phyloP scores from a whole-genome alignment of 30 jellyfish, hydroid and myxozoan genomes.

The Clytia hemisphaerica region DNA sequence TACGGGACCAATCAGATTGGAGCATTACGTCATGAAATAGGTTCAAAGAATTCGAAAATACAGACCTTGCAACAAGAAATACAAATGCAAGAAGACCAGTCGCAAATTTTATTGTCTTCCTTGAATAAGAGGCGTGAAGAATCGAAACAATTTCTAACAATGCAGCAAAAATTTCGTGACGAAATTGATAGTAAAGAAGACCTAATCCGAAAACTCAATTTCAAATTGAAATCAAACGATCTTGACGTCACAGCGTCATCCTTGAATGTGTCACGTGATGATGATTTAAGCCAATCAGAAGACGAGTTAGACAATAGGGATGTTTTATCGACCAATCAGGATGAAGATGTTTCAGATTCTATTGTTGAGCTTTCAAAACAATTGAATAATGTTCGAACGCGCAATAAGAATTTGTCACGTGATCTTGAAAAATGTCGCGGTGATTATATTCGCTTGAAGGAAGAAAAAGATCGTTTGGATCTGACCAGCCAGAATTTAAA shows the following conservation, averaged over 20 bases:
- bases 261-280: constrained; percentile 2
- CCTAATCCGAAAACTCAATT: constrained; percentile 6
- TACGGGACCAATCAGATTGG: background rate
- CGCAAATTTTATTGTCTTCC: background rate
- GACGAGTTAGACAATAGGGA: too few relatives aligned
- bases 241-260: constrained; percentile 25
- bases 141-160: background rate
- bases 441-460: background rate
- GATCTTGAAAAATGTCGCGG: background rate
- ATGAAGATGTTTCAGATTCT: too few relatives aligned
- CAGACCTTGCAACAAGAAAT: constrained; percentile 12
- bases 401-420: too few relatives aligned
- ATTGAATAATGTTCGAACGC: too few relatives aligned
- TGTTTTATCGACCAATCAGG: background rate
- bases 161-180: constrained; percentile 19
- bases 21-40: background rate
- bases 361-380: too few relatives aligned
- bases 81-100: constrained; percentile 23
- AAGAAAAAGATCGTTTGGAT: background rate
- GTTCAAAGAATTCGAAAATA: background rate
- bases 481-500: background rate
- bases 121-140: constrained; percentile 6
- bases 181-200: constrained; percentile 6
- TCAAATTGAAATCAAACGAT: constrained; percentile 32
- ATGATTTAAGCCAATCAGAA: background rate